phyloP scores from a whole-genome alignment of 2,888 invertebrate species.

The Synergus gifuensis region DNA sequence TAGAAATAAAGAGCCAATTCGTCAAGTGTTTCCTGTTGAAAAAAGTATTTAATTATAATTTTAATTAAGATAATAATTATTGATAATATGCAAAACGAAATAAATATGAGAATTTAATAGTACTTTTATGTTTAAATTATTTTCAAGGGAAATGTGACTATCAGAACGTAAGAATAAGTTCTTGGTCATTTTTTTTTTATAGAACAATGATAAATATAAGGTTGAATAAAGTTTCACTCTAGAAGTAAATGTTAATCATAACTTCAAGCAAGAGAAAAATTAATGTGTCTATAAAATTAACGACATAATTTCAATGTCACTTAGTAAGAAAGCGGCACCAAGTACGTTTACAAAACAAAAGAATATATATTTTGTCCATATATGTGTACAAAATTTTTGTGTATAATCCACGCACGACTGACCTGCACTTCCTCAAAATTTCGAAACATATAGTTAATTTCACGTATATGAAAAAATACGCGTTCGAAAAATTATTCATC shows the following conservation, averaged over 20 bases:
- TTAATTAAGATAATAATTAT: background rate
- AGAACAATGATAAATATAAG: background rate
- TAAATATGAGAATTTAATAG: background rate
- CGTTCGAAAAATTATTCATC: background rate
- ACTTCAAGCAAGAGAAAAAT: slow-evolving; percentile 2
- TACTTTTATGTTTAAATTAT: background rate
- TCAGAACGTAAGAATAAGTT: background rate
- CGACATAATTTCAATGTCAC: slow-evolving; percentile 20
- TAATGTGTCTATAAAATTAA: background rate
- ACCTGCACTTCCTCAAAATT: slow-evolving; percentile 9
- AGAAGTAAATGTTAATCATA: background rate
- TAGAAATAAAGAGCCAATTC: slow-evolving; percentile 68
- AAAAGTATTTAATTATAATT: slow-evolving; percentile 33
- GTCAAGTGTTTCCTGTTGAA: slow-evolving; percentile 63
- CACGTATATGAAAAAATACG: background rate
- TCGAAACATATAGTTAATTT: slow-evolving; percentile 15
- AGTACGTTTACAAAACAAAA: background rate
- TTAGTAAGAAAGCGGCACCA: background rate
- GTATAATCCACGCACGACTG: background rate
- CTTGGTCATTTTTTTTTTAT: slow-evolving; percentile 14
- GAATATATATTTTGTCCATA: background rate
- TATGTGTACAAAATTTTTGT: background rate
- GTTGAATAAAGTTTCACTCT: background rate
- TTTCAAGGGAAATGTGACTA: background rate
- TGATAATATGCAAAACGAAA: background rate